phyloP scores from a whole-genome alignment of 2,113 vertebrate species.

The Cricetomys ansorgei region DNA sequence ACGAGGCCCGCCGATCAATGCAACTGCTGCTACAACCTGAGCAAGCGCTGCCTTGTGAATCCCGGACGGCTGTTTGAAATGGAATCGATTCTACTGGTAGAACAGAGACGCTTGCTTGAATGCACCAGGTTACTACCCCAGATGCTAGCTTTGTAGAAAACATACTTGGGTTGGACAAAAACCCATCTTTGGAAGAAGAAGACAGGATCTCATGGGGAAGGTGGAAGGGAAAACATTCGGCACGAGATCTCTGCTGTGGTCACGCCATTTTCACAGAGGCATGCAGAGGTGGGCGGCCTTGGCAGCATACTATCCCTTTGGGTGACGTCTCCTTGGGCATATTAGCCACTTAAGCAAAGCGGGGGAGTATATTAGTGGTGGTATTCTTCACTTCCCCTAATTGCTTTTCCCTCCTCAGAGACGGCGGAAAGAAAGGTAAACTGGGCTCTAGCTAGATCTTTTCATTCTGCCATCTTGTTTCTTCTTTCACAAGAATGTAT shows the following conservation, averaged over 20 bases:
- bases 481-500: conserved; percentile 3
- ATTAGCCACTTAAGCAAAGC: not conserved
- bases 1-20: not conserved
- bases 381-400: not conserved
- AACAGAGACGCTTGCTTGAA: not conserved
- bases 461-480: conserved; percentile 15
- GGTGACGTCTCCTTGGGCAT: not conserved
- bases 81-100: conserved; percentile 36
- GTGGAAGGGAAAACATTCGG: not conserved
- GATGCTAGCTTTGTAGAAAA: conserved; percentile 41
- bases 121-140: not conserved
- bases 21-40: not conserved
- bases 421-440: not conserved
- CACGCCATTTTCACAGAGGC: not conserved
- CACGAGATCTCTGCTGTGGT: conserved; percentile 4
- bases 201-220: not conserved
- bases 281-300: not conserved
- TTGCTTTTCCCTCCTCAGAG: not conserved
- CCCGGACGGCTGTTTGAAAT: conserved; percentile 17
- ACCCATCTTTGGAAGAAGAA: conserved; percentile 6
- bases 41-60: not conserved
- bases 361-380: not conserved
- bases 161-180: conserved; percentile 30
- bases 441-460: not conserved
- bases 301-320: not conserved